Evolutionary conservation across 2,797 vertebrate species (phyloP).

Genomic region (Anguilla obscura): DNA sequence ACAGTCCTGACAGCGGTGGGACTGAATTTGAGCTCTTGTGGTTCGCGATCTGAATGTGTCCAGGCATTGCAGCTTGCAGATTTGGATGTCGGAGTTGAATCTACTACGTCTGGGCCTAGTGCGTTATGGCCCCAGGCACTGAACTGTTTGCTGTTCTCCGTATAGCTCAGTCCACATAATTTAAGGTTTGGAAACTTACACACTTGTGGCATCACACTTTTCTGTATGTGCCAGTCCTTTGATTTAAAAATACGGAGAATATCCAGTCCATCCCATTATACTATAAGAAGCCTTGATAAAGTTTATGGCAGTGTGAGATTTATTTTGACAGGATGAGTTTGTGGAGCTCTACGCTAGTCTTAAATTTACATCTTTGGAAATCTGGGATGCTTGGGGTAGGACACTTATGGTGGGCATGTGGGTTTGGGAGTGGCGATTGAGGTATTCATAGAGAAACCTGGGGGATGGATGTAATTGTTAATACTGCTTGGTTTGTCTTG

Average conservation of each 20-base stretch:
- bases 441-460: not conserved
- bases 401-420: not conserved
- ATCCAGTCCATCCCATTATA: not conserved
- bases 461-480: not conserved
- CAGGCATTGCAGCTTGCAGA: not conserved
- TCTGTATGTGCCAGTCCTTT: not conserved
- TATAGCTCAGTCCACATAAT: not conserved
- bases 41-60: not conserved
- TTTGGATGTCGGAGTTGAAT: not conserved
- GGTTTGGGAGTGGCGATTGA: not conserved
- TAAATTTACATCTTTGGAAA: not conserved
- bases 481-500: not conserved
- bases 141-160: not conserved
- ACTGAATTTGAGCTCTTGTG: not conserved
- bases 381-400: not conserved
- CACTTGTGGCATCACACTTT: not conserved
- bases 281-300: not conserved
- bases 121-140: not conserved
- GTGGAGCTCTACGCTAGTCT: not conserved
- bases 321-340: not conserved
- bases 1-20: not conserved
- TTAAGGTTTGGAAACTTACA: not conserved
- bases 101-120: not conserved
- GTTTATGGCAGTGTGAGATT: not conserved
- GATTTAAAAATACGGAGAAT: not conserved